Base-by-base conservation (phyloP, 1,140 invertebrate genomes). In the Drosophila trapezifrons region DNA sequence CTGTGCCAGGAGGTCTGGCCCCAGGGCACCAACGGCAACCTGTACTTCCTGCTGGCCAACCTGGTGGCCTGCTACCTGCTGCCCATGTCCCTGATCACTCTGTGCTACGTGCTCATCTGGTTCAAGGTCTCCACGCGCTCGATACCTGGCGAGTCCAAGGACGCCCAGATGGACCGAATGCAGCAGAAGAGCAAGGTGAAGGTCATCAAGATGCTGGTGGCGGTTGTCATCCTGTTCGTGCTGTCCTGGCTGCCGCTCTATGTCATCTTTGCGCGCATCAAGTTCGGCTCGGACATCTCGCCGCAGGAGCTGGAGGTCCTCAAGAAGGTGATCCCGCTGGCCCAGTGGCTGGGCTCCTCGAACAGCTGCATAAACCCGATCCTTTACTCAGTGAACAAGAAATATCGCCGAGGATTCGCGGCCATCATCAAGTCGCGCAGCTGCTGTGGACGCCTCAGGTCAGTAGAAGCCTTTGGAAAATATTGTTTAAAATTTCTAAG, bases 381-480 rank as follows among this genome's bases (percentile, higher is more conserved):
- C 45, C 94, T 99, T n/a, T 99, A 99, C 92, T 98, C 98, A 1
- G 98, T 99, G 93, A 99, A 98, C 92, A 98, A 98, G 80, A 99
- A 99, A 91, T 99, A 98, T 91, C 94, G 98, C 2, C 95, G 96
- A 42, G 98, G 98, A 2, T 99, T 99, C 92, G 95, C 96, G 4
- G 97, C 97, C 9, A 97, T 98, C 29, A 94, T 98, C 1, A 96
- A 96, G 90, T 97, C 96, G 74, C 94, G 96, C 29, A 95, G 95
- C 64, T 98, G 97, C 92, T 98, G 97, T 89, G 96, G 96, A 6
- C 94, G 96, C 45, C 93, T 97, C 27, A 94, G 96, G 35, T 97
- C 96, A 45, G 78, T 56, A 0, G 1, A 22, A 6, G 7, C 0
- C 18, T 15, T 25, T 37, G 0, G 1, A 38, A 15, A 38, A 38